Conservation (phyloP, 1,140 invertebrate genomes). For the Plutomurus gul region DNA sequence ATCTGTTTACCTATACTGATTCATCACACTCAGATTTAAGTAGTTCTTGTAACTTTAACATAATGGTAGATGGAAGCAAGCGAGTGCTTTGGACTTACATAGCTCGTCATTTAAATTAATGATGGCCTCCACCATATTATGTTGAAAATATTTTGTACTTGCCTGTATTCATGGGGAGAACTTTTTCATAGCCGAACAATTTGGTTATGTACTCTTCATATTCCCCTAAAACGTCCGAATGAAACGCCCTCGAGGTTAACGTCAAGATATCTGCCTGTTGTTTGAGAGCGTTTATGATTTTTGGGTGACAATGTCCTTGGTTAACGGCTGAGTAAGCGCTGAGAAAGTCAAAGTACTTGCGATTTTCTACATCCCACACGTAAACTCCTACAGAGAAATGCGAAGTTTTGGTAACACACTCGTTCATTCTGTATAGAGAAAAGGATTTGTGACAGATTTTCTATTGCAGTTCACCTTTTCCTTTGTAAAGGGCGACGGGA, state of each 20-base stretch:
- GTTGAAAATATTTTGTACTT: slow-evolving; percentile 36
- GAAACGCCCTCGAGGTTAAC: slow-evolving; percentile 89
- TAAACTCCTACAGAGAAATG: slow-evolving; percentile 70
- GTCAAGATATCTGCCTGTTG: slow-evolving; percentile 72
- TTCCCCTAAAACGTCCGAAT: slow-evolving; percentile 86
- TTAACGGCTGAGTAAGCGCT: slow-evolving; percentile 98
- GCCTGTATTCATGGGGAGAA: slow-evolving; percentile 97
- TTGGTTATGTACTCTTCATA: slow-evolving; percentile 92
- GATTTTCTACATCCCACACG: slow-evolving; percentile 96
- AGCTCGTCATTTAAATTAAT: too few relatives aligned
- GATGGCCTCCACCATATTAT: too few relatives aligned
- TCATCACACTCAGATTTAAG: too few relatives aligned
- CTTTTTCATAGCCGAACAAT: slow-evolving; percentile 90
- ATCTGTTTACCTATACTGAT: too few relatives aligned
- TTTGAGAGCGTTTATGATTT: slow-evolving; percentile 80
- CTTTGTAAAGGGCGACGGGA: slow-evolving; percentile 83
- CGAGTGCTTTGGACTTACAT: too few relatives aligned
- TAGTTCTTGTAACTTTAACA: too few relatives aligned
- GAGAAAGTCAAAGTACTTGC: slow-evolving; percentile 92
- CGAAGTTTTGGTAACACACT: neutral
- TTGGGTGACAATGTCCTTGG: slow-evolving; percentile 97
- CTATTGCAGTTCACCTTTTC: slow-evolving; percentile 71
- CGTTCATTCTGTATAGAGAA: too few relatives aligned
- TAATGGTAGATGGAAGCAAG: too few relatives aligned
- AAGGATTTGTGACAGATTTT: too few relatives aligned